Base-by-base conservation (phyloP, 2,888 invertebrate genomes). In the Dynastes tityus region DNA sequence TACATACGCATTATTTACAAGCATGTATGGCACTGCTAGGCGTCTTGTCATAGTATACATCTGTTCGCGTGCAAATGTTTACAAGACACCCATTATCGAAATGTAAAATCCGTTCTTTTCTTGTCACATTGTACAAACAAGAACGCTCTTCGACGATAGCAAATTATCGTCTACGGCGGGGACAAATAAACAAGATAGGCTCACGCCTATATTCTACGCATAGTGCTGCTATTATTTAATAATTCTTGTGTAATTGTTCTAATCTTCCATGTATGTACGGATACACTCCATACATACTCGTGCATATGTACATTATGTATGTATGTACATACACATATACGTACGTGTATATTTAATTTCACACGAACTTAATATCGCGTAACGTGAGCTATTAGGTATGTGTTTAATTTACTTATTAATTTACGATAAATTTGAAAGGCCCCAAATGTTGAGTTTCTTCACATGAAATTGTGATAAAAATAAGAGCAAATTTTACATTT, bases 171-270 rank as follows among this genome's bases (percentile, higher is more conserved):
- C 27, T 63, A 27, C 27, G 29, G 63, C 11, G 32, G 8, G 55
- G 3, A 55, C 55, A 55, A 55, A 22, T 55, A 55, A 55, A 55
- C 55, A 55, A 55, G 16, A 55, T 55, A 55, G 55, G 55, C 55
- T 16, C 6, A 22, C n/a, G 22, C 55, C 16, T n/a, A 55, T 55
- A n/a, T 55, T 55, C n/a, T n/a, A 16, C 55, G 55, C 22, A 55
- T 55, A 55, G 16, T n/a, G 22, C 16, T 22, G 55, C 6, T 22
- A 16, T 16, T 55, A 55, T 55, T 55, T 16, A 55, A 55, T 16
- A 55, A 55, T 13, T 16, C 55, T n/a, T 55, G 1, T n/a, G 22
- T 22, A 55, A 22, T 40, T 5, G 9, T 55, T 55, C 55, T 55
- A 22, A 55, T 55, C 55, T 55, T 55, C 2, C 55, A n/a, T 55